Conservation (phyloP, 2,797 vertebrate genomes). For the Chloroceryle amazona region DNA sequence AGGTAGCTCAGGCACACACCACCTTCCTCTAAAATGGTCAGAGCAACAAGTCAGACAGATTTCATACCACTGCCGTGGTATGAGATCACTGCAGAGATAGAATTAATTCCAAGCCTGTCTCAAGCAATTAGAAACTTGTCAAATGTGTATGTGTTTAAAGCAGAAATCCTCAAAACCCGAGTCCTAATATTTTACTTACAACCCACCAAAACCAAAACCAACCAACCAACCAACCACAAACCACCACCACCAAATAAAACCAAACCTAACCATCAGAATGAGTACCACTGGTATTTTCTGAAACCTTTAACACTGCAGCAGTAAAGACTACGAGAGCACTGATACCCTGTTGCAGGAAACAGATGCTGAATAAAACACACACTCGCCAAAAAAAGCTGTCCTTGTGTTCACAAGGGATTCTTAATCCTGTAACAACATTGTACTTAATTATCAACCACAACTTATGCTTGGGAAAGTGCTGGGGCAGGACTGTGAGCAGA, state of each 20-base stretch:
- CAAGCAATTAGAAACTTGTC: background rate
- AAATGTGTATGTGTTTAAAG: background rate
- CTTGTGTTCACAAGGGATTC: background rate
- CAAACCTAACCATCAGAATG: background rate
- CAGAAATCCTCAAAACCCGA: background rate
- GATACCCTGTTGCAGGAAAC: background rate
- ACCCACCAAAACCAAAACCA: background rate
- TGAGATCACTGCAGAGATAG: background rate
- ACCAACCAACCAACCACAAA: background rate
- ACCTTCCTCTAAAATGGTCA: background rate
- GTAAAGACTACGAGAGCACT: background rate
- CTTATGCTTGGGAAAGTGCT: background rate
- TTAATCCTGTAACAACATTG: background rate
- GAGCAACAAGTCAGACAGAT: background rate
- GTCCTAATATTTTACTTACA: background rate
- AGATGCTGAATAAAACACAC: background rate
- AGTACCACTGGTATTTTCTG: background rate
- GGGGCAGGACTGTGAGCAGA: background rate
- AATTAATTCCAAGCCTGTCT: background rate
- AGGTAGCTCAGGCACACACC: background rate
- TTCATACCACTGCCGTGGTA: background rate
- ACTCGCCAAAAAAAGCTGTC: background rate
- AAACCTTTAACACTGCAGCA: background rate
- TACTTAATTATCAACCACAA: background rate
- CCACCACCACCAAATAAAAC: too few species aligned